phyloP scores from a whole-genome alignment of 2,113 vertebrate species.

The Craseonycteris thonglongyai region DNA sequence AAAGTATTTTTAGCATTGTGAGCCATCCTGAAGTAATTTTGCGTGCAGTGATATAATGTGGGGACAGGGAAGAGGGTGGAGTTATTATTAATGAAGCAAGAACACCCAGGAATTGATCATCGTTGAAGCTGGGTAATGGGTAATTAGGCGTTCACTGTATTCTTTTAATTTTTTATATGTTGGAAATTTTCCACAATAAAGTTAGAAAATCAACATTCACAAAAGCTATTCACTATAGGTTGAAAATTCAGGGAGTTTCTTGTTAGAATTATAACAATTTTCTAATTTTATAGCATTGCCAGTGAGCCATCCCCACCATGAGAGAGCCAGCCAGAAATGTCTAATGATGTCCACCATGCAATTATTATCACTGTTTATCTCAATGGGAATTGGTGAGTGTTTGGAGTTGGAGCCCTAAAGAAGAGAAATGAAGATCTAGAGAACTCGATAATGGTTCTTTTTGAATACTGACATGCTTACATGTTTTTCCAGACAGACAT shows the following conservation, averaged over 20 bases:
- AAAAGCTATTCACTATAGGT: neutral
- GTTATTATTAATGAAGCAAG: neutral
- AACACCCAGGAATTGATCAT: neutral
- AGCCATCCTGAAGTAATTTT: neutral
- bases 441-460: slow-evolving; percentile 52
- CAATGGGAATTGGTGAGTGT: neutral
- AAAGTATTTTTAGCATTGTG: neutral
- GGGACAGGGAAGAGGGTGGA: neutral
- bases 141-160: neutral
- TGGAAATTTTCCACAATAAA: neutral
- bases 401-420: slow-evolving; percentile 37
- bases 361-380: slow-evolving; percentile 24
- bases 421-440: slow-evolving; percentile 46
- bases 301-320: neutral
- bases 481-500: slow-evolving; percentile 67
- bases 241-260: slow-evolving; percentile 8
- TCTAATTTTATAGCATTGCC: slow-evolving; percentile 18
- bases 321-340: neutral
- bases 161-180: neutral
- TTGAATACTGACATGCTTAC: slow-evolving; percentile 44
- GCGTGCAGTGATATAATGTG: neutral
- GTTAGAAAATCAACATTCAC: neutral
- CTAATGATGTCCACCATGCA: neutral
- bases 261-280: neutral
- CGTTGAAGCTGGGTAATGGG: neutral